Base-by-base conservation (phyloP, 2,113 vertebrate genomes). In the Galeopterus variegatus region DNA sequence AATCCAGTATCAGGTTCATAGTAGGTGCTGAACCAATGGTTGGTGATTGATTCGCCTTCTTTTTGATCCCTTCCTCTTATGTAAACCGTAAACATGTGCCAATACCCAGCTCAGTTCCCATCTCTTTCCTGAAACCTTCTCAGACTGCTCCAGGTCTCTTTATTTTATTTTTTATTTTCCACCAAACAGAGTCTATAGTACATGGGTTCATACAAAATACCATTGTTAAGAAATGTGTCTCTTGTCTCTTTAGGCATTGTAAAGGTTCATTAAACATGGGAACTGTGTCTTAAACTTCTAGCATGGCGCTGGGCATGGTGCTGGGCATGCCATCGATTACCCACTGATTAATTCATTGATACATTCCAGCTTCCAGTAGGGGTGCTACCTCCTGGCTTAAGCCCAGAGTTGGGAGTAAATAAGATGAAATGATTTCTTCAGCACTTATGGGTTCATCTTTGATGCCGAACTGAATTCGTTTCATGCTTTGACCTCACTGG, bases 381-480 rank as follows among this genome's bases (percentile, higher is more conserved):
- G n/a, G 72, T 31, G 83, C 6, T 8, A 21, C 36, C 33, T 94
- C 45, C 70, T 64, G 64, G 87, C n/a, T 23, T 36, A 56, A 72
- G 56, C 77, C 54, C 70, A 52, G 50, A 95, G 76, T 6, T 8
- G n/a, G 67, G 41, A 76, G 33, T 28, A 81, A 21, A 77, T 31
- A 24, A 79, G 60, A 31, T 45, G 18, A 18, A 58, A 56, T 28
- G 31, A 60, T 69, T 77, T 76, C 56, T 50, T 12, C 11, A 45
- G 88, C 24, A 77, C 18, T 28, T 56, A 56, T 21, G 5, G 41
- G 10, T 36, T 45, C 13, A 52, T n/a, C 65, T 72, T 85, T 26
- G 52, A 58, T 62, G 94, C n/a, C 23, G 83, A 6, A 65, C n/a
- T 58, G 94, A 95, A 21, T 83, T 70, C 90, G 21, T 69, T 67